Percentiles rank a stretch among this genome's conserved stretches.
phyloP scores from a whole-genome alignment of 1,140 invertebrate genomes.

The Copidosoma floridanum region DNA sequence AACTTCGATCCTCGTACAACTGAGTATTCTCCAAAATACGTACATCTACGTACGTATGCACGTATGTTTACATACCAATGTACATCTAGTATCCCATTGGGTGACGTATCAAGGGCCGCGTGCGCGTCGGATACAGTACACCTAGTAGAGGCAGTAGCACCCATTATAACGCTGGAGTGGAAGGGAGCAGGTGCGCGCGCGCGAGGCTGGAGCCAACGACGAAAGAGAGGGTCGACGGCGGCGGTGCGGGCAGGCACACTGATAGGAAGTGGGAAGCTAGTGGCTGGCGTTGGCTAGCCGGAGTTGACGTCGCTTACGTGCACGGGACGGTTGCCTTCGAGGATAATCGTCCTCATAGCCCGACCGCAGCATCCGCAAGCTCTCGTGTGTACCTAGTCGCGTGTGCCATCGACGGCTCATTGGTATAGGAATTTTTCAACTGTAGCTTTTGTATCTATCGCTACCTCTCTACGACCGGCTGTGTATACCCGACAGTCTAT shows the following conservation, averaged over 20 bases:
- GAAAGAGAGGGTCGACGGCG: constrained; percentile 30
- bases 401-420: no score
- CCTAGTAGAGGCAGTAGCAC: constrained; percentile 29
- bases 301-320: constrained; percentile 18
- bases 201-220: constrained; percentile 19
- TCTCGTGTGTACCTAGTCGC: no score
- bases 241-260: neutral
- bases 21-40: no score
- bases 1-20: no score
- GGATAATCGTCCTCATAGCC: neutral
- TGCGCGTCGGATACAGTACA: neutral
- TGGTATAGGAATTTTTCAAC: no score
- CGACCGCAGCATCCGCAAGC: no score
- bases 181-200: constrained; percentile 13
- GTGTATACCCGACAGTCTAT: no score
- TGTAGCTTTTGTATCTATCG: no score
- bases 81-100: no score
- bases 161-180: constrained; percentile 19
- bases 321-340: constrained; percentile 23
- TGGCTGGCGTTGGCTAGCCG: neutral
- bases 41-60: constrained; percentile 30
- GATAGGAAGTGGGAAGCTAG: neutral
- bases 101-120: neutral
- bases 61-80: no score
- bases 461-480: no score